A percentile compares a stretch with the other conserved stretches of the same genome.
phyloP scores from a whole-genome alignment of 2,113 vertebrate species.

The Peromyscus leucopus region DNA sequence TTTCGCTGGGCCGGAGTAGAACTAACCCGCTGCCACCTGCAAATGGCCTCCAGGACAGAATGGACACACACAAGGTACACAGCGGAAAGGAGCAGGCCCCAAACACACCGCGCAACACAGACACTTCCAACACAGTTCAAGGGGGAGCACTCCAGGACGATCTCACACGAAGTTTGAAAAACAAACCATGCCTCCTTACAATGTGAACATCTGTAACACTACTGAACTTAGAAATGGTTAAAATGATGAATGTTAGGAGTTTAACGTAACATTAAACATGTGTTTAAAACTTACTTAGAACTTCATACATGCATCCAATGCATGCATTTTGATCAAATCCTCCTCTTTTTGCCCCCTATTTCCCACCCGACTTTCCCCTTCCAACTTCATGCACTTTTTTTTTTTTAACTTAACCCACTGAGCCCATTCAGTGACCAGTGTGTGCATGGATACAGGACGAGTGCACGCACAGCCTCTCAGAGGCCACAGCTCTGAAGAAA shows the following conservation, averaged over 20 bases:
- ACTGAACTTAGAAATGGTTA: neutral
- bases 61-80: neutral
- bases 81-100: neutral
- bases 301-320: neutral
- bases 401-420: neutral
- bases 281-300: neutral
- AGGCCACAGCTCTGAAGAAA: neutral
- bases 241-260: neutral
- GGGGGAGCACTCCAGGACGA: neutral
- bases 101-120: neutral
- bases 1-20: neutral
- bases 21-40: neutral
- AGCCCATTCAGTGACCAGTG: neutral
- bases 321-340: neutral
- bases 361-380: neutral
- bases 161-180: neutral
- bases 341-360: neutral
- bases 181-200: neutral
- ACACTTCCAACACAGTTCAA: neutral
- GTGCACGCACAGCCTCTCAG: neutral
- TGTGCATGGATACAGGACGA: neutral
- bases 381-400: neutral
- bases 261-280: neutral
- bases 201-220: neutral
- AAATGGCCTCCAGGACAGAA: constrained; percentile 2